These are phyloP conservation scores for Chlorospingus flavigularis DNA, from an alignment of 2,797 vertebrate species.

Conservation along the genomic window DNA sequence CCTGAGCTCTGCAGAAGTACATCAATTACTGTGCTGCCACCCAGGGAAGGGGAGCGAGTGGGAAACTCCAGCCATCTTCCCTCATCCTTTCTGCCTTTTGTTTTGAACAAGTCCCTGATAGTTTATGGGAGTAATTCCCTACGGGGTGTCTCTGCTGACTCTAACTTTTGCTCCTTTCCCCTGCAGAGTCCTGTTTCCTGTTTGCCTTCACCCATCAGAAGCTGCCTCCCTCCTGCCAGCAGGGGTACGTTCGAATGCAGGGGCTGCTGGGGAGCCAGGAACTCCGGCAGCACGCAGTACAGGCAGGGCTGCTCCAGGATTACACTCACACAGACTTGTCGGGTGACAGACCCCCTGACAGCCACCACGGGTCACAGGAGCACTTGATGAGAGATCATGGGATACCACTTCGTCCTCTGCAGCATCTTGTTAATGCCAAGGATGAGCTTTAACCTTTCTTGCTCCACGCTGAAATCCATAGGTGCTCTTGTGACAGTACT, in stretches of 20 bases:
- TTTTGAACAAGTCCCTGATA: background rate
- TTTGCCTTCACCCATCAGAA: slow-evolving; percentile 83
- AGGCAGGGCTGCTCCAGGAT: slow-evolving; percentile 65
- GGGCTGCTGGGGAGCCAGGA: slow-evolving; percentile 75
- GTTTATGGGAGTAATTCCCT: background rate
- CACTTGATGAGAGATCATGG: background rate
- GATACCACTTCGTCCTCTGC: background rate
- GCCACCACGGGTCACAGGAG: slow-evolving; percentile 22
- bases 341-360: background rate
- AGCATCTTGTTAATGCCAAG: slow-evolving; percentile 68
- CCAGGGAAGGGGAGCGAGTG: fast-evolving
- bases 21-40: background rate
- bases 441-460: slow-evolving; percentile 79
- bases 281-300: slow-evolving; percentile 53
- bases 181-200: slow-evolving; percentile 90
- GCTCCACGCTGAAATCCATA: background rate
- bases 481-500: background rate
- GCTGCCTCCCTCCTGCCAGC: slow-evolving; percentile 88
- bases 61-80: background rate
- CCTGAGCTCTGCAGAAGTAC: background rate
- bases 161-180: background rate
- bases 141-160: background rate
- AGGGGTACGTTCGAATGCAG: slow-evolving; percentile 83
- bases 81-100: background rate
- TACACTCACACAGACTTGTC: background rate